Conservation (phyloP, 2,113 vertebrate genomes). For the Heloderma charlesbogerti region DNA sequence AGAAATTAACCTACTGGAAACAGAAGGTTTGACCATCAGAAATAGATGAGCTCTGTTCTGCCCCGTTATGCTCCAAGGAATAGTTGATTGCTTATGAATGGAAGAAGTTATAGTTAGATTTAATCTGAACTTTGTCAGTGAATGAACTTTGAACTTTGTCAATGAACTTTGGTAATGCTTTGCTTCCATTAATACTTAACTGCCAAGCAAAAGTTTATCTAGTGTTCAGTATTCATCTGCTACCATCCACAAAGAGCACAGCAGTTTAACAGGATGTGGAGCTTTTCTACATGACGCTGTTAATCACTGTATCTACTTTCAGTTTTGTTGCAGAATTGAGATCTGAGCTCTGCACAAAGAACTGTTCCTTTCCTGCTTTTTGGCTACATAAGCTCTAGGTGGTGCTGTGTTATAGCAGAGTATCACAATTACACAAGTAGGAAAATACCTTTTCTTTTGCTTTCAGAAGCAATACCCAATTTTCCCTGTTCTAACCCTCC, state of each 20-base stretch:
- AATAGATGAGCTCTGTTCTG: not conserved
- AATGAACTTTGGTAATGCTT: not conserved
- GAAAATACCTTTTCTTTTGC: no score
- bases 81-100: not conserved
- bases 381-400: no score
- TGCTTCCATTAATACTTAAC: not conserved
- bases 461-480: no score
- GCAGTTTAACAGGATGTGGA: not conserved
- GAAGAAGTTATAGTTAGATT: not conserved
- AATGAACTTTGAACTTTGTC: not conserved
- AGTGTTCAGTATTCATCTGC: not conserved
- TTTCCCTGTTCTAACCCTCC: no score
- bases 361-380: no score
- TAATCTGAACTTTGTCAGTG: not conserved
- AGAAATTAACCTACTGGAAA: not conserved
- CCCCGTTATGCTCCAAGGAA: not conserved
- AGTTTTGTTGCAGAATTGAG: no score
- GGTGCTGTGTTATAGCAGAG: no score
- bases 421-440: no score
- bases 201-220: not conserved
- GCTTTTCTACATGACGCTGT: no score
- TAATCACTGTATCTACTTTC: no score
- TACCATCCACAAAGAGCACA: not conserved
- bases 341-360: no score
- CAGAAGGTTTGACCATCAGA: not conserved